These are phyloP conservation scores for Tetheella fluctuosa DNA, from an alignment of 2,888 invertebrate species.

Conservation along the genomic window DNA sequence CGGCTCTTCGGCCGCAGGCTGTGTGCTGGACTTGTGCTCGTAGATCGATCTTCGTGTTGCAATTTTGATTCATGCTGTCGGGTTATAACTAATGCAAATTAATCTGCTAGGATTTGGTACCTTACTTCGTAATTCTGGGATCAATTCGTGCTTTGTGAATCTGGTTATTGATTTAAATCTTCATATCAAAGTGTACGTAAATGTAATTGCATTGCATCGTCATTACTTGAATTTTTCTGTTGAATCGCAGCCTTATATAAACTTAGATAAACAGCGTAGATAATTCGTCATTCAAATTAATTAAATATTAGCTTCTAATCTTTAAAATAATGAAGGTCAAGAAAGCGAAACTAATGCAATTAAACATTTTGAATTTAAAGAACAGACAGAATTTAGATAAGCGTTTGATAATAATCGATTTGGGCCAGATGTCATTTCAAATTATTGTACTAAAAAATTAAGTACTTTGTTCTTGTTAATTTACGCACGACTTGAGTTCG, in stretches of 20 bases:
- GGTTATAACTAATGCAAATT: background rate
- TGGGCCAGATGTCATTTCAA: background rate
- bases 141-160: no score
- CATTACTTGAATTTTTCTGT: background rate
- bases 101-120: background rate
- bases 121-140: background rate
- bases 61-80: background rate
- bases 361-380: constrained; percentile 22
- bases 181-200: background rate
- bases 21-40: constrained; percentile 36
- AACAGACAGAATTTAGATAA: constrained; percentile 11
- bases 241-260: background rate
- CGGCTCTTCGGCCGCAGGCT: constrained; percentile 44
- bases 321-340: constrained; percentile 14
- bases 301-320: no score
- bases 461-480: background rate
- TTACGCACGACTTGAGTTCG: background rate
- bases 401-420: background rate
- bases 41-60: constrained; percentile 21
- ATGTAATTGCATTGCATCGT: background rate
- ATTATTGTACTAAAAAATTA: background rate
- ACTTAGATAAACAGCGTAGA: background rate
- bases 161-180: no score
- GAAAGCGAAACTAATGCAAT: constrained; percentile 40
- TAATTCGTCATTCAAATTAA: background rate